phyloP scores from a whole-genome alignment of 2,797 vertebrate genomes.

The Tolypeutes matacus region DNA sequence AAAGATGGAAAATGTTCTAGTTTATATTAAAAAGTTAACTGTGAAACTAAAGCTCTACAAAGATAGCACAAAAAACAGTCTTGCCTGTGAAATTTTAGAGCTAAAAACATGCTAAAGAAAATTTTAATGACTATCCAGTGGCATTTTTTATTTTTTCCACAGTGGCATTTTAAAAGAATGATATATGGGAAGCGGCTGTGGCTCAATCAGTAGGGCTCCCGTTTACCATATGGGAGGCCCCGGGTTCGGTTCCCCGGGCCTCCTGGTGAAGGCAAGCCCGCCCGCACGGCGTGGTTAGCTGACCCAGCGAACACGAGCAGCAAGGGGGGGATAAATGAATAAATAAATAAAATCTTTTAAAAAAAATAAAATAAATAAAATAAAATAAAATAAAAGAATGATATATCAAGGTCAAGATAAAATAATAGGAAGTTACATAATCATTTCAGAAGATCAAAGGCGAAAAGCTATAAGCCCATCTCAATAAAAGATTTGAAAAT shows the following conservation, averaged over 20 bases:
- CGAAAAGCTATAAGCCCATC: background rate
- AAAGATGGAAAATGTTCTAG: background rate
- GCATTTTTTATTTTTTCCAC: background rate
- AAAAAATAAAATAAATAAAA: no score
- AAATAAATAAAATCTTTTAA: no score
- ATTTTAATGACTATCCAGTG: background rate
- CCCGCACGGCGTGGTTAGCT: no score
- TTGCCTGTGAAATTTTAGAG: conserved; percentile 47
- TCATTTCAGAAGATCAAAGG: conserved; percentile 4
- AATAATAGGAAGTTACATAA: background rate
- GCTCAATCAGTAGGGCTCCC: no score
- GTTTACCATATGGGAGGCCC: no score
- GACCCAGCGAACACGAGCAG: no score
- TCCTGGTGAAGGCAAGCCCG: no score
- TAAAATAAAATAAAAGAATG: background rate
- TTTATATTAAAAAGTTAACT: conserved; percentile 7
- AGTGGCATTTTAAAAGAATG: conserved; percentile 28
- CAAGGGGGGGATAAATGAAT: no score
- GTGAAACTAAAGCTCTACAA: background rate
- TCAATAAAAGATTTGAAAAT: conserved; percentile 10
- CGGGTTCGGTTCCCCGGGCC: no score
- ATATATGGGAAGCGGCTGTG: background rate
- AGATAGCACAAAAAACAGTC: background rate
- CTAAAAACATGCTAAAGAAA: background rate
- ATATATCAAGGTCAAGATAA: background rate